These are phyloP conservation scores for Rutilus rutilus DNA, from an alignment of 2,113 vertebrate species.

Conservation along the genomic window DNA sequence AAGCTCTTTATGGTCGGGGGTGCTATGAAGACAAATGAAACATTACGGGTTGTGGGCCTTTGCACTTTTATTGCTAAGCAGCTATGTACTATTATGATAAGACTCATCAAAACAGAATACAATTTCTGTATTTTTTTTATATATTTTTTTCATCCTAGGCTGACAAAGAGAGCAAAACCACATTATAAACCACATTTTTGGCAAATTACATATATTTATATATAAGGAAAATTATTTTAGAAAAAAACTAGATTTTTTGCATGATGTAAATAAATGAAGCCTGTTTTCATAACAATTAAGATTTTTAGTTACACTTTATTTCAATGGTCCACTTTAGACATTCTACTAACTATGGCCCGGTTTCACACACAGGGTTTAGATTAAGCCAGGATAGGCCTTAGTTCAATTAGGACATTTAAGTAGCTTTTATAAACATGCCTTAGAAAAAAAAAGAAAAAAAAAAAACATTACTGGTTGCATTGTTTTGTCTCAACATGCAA, in stretches of 20 bases:
- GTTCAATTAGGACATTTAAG: too few species aligned
- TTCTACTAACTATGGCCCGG: too few species aligned
- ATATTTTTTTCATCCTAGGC: neutral
- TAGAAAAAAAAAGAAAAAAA: too few species aligned
- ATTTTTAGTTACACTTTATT: neutral
- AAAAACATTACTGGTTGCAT: too few species aligned
- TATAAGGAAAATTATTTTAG: neutral
- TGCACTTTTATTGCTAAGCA: constrained; percentile 36
- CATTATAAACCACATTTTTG: neutral
- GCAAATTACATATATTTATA: neutral
- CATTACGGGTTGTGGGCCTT: constrained; percentile 35
- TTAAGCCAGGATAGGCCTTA: too few species aligned
- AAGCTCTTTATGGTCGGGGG: constrained; percentile 21
- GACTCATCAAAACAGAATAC: neutral
- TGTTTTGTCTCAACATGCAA: too few species aligned
- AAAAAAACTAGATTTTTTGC: neutral
- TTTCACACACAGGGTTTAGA: too few species aligned
- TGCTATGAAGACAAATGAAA: constrained; percentile 59
- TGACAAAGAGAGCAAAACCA: neutral
- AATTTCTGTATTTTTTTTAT: neutral
- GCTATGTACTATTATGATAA: constrained; percentile 12
- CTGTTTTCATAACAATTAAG: neutral
- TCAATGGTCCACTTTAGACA: too few species aligned
- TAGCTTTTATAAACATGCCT: too few species aligned
- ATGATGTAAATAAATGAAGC: neutral